Base-by-base conservation (phyloP, 1,140 invertebrate genomes). In the Tribolium castaneum region DNA sequence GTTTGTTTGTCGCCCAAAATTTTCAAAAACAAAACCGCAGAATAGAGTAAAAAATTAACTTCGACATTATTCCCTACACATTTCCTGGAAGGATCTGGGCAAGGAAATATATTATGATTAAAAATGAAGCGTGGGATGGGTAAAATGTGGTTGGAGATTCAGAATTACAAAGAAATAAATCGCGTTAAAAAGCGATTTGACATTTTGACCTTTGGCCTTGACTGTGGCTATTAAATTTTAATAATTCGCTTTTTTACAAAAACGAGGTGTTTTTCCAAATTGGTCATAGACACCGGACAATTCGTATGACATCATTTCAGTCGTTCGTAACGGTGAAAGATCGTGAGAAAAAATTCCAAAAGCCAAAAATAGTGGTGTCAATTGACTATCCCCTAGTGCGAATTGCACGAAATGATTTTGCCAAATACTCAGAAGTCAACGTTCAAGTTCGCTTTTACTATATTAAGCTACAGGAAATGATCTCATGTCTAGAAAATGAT, bases 401-500 rank as follows among this genome's bases (percentile, higher is more conserved):
- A 66, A 66, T 66, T 66, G n/a, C 0, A 2, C 10, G 19, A 30
- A 66, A 35, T 22, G 59, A 35, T 66, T 66, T 66, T 66, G 59
- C 59, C 59, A 66, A 66, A 66, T 66, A 66, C 59, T 35, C 12
- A 66, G 59, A 66, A 66, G 59, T 66, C 59, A 66, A 66, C 30
- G 59, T 66, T 66, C 59, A 66, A 66, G 59, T 66, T 66, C 59
- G 16, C n/a, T 66, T 66, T 66, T 66, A 66, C 59, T 66, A 66
- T 66, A 66, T 66, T 39, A 66, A 66, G 59, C 59, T 51, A 54
- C 49, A 73, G 71, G 71, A 73, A 51, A 73, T 73, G 71, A 73
- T 73, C 71, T 73, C 49, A 73, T 54, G 71, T 73, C 71, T 22
- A 73, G 52, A 73, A 73, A 54, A 73, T 73, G 49, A 52, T 72